These are phyloP conservation scores for Cardiocondyla obscurior DNA, from an alignment of 1,140 invertebrate genomes.

Conservation along the genomic window DNA sequence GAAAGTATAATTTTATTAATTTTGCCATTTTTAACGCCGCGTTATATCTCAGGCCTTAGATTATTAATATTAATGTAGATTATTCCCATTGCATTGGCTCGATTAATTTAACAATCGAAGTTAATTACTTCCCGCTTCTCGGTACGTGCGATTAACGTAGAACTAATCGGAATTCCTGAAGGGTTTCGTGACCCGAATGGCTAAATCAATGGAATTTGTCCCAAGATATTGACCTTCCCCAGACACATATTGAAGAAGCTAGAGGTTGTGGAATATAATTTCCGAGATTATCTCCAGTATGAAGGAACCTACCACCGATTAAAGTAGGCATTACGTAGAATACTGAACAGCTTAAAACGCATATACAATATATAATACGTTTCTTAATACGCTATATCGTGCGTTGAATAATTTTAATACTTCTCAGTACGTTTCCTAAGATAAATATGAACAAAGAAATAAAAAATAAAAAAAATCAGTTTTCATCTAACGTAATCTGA, in stretches of 20 bases:
- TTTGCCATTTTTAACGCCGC: not conserved
- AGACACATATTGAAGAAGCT: constrained; percentile 4
- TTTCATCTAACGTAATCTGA: not conserved
- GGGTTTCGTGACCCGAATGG: constrained; percentile 1
- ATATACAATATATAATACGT: not conserved
- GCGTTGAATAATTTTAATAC: too few relatives aligned
- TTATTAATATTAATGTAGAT: too few relatives aligned
- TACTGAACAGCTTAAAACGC: not conserved
- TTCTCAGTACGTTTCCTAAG: too few relatives aligned
- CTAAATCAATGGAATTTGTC: constrained; percentile 39
- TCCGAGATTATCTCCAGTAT: not conserved
- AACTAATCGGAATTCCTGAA: constrained; percentile 48
- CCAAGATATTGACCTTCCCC: constrained; percentile 20
- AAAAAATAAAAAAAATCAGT: constrained; percentile 14
- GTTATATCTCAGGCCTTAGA: too few relatives aligned
- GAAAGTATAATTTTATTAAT: not conserved
- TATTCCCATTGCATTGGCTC: not conserved
- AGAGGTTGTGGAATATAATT: constrained; percentile 13
- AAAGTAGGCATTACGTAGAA: not conserved
- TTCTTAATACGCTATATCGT: too few relatives aligned
- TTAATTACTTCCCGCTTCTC: constrained; percentile 26
- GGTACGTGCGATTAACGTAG: constrained; percentile 26
- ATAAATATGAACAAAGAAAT: not conserved
- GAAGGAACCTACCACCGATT: not conserved
- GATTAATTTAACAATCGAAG: constrained; percentile 20